Conservation (phyloP, 2,888 invertebrate species). For the Agonopterix arenella region DNA sequence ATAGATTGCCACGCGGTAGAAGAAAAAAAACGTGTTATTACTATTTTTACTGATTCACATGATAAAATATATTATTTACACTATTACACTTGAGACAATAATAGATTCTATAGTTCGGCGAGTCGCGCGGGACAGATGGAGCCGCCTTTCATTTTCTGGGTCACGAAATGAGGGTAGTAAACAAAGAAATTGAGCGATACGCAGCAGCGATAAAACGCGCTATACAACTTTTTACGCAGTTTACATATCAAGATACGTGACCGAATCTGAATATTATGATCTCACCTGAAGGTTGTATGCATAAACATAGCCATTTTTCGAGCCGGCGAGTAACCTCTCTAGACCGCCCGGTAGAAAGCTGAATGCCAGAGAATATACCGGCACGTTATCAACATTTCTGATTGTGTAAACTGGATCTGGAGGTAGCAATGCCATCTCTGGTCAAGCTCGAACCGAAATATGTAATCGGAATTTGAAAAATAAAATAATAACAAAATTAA, state of each 20-base stretch:
- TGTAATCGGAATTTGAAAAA: conserved; percentile 57
- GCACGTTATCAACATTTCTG: conserved; percentile 82
- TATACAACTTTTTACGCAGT: conserved; percentile 4
- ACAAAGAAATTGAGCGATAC: conserved; percentile 42
- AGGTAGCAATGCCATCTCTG: conserved; percentile 83
- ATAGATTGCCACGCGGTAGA: too few species aligned
- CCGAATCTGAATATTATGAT: conserved; percentile 31
- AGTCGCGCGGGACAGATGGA: conserved; percentile 3
- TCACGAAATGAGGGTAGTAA: conserved; percentile 61
- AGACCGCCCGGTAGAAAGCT: conserved; percentile 76
- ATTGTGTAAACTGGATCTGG: conserved; percentile 87
- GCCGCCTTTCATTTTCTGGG: conserved; percentile 44
- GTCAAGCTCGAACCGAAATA: conserved; percentile 71
- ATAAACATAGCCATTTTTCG: conserved; percentile 84
- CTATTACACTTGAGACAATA: conserved; percentile 3
- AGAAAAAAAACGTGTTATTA: too few species aligned
- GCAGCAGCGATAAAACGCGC: conserved; percentile 15
- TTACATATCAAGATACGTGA: too few species aligned
- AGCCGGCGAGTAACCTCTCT: conserved; percentile 83
- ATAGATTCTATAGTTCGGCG: conserved; percentile 1
- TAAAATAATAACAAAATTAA: conserved; percentile 62
- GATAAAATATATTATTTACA: neutral
- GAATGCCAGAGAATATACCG: conserved; percentile 84
- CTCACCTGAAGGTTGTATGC: conserved; percentile 88
- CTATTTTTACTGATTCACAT: neutral